A percentile compares a stretch with the other conserved stretches of the same genome.
Evolutionary conservation across 2,888 invertebrate species (phyloP).

Genomic region (Agriotes lineatus): DNA sequence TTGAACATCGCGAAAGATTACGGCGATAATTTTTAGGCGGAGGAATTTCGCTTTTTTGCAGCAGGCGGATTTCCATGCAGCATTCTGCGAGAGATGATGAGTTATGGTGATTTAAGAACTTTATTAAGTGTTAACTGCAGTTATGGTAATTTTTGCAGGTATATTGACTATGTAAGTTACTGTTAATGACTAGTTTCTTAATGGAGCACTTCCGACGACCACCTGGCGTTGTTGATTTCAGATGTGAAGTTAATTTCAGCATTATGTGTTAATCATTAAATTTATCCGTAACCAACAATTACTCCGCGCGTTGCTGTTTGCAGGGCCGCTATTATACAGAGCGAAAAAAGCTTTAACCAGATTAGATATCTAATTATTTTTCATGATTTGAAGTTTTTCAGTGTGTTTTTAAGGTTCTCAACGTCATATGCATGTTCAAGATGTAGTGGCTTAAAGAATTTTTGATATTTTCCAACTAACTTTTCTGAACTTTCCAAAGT

Average conservation of each 20-base stretch:
- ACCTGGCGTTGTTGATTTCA: slow-evolving; percentile 35
- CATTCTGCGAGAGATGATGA: slow-evolving; percentile 8
- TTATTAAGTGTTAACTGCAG: slow-evolving; percentile 34
- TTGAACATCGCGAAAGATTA: not conserved
- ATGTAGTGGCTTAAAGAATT: no score
- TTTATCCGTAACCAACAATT: slow-evolving; percentile 6
- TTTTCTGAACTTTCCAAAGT: no score
- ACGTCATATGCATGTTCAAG: no score
- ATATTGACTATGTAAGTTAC: slow-evolving; percentile 33
- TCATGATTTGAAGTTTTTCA: no score
- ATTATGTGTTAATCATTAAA: slow-evolving; percentile 26
- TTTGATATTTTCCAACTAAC: no score
- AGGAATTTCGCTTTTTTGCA: not conserved
- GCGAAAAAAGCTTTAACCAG: not conserved
- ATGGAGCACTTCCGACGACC: slow-evolving; percentile 38
- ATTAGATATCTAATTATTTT: no score
- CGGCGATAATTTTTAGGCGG: not conserved
- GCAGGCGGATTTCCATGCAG: not conserved
- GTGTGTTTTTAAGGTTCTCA: no score
- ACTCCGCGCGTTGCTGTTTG: not conserved
- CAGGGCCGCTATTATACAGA: no score
- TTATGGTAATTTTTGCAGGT: slow-evolving; percentile 29
- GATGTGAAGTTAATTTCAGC: slow-evolving; percentile 22
- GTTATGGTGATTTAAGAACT: slow-evolving; percentile 24
- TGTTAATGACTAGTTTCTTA: slow-evolving; percentile 35